A percentile compares a stretch with the other conserved stretches of the same genome.
phyloP scores from a whole-genome alignment of 2,888 invertebrate species.

The Sialis fuliginosa region DNA sequence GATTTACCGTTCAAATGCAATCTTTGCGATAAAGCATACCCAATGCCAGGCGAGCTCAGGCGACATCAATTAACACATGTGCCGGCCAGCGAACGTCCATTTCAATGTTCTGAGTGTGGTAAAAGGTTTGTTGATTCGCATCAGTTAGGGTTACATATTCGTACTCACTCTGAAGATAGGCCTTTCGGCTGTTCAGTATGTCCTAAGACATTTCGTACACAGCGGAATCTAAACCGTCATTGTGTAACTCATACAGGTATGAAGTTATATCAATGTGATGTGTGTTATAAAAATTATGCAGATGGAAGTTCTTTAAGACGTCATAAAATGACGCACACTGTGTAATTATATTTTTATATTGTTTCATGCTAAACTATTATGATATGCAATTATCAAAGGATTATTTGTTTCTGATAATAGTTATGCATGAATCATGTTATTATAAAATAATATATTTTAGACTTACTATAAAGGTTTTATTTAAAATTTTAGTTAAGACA shows the following conservation, averaged over 20 bases:
- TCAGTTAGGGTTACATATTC: neutral
- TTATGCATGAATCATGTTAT: too few relatives aligned
- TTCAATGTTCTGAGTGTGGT: neutral
- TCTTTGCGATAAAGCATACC: neutral
- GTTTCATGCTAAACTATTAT: neutral
- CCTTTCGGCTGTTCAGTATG: slow-evolving; percentile 4
- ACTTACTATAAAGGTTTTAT: too few relatives aligned
- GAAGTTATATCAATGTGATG: slow-evolving; percentile 3
- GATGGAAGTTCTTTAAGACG: neutral
- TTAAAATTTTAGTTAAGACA: too few relatives aligned
- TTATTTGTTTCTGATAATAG: too few relatives aligned
- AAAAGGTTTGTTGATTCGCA: neutral
- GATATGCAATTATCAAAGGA: too few relatives aligned
- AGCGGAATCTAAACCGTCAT: neutral
- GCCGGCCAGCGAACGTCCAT: neutral
- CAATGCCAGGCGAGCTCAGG: neutral
- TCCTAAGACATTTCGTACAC: neutral
- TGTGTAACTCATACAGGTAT: slow-evolving; percentile 2
- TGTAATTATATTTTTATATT: neutral
- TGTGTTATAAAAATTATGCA: neutral
- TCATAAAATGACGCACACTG: neutral
- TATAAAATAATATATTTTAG: too few relatives aligned
- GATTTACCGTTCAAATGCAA: neutral
- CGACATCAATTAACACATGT: neutral
- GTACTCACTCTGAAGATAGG: slow-evolving; percentile 2